Evolutionary conservation across 2,888 invertebrate genomes (phyloP), one percentile per base, ranked within the genome.

Genomic region (Embidobia sp.): DNA sequence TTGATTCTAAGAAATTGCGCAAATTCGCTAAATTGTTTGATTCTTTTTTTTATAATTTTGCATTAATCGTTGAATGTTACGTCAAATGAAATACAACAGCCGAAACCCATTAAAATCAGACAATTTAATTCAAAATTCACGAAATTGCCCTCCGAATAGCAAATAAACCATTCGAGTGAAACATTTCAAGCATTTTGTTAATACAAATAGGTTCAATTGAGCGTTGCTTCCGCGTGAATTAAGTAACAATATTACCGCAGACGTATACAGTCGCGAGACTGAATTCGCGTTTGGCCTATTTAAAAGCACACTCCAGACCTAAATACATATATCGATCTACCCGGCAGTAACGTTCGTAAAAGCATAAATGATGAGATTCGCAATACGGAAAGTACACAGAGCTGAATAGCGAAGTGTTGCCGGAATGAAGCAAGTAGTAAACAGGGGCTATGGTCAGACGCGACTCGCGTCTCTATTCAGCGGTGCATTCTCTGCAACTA

Each of bases 281-380:
- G 31, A 59, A 51, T 37, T 33, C 22, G 13, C 26, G 16, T 70
- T 51, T 61, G 61, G 70, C 61, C 72, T 53, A 72, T 63, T 63
- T 63, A 53, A 44, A 63, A 40, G 35, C 31, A 8, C 46, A 31
- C 29, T 63, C 49, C 29, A 72, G 55, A 55, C 63, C 63, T 42
- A 64, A 64, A 59, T 72, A 63, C 42, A 29, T 48, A 33, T 72
- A 72, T 72, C 59, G 72, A 72, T 49, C 63, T 57, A 40, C 16
- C 22, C 26, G 29, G 13, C 35, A 31, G 35, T 72, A 44, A 44
- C 53, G 72, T 33, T 63, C 53, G 63, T 48, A 55, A 72, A 72
- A 55, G 72, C 63, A 72, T 72, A 72, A 72, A 61, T 72, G 53
- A 72, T 72, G 72, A 72, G 55, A 64, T 64, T 72, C 48, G 13